Evolutionary conservation across 2,888 invertebrate genomes (phyloP), one percentile per base, ranked within the genome.

Genomic region (Abrostola triplasia): DNA sequence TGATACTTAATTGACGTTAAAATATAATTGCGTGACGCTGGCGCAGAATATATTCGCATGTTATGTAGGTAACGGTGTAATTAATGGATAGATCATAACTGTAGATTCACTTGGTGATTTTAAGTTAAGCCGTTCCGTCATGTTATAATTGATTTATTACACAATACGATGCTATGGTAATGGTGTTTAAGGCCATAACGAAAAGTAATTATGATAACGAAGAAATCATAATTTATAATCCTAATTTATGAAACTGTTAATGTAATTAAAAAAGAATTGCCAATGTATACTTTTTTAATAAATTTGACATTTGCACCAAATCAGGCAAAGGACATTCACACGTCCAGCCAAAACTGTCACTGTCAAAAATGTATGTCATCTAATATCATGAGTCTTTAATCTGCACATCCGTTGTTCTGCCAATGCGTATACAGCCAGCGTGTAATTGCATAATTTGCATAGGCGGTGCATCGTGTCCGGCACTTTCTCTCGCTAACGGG

Each of bases 391-490:
- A 61, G 49, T 61, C 57, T 76, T 73, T 69, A 64, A 76, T 73
- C 69, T 77, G 41, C 40, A 59, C 73, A 70, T 78, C 77, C 70
- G 76, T 65, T 73, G 73, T 66, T 67, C 73, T 59, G 67, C 57
- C 71, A 61, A 75, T 62, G 72, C 65, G 70, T 70, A 71, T 70
- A 72, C 73, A 77, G 72, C 63, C 61, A 70, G 68, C 70, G 73
- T 77, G 80, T 90, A 93, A 92, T 93, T 93, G 92, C 91, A 91
- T 92, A 92, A 93, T 93, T 93, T 92, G 90, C 93, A 92, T 93
- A 93, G 91, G 84, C 87, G 76, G 84, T 90, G 90, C 92, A 90
- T 79, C 80, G 84, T 80, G 80, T 63, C 68, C 75, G 83, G 78
- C 92, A 93, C 93, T 93, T 93, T 93, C 93, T 88, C 93, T 86